Evolutionary conservation across 1,140 invertebrate species (phyloP).

Genomic region (Trichoplusia ni): DNA sequence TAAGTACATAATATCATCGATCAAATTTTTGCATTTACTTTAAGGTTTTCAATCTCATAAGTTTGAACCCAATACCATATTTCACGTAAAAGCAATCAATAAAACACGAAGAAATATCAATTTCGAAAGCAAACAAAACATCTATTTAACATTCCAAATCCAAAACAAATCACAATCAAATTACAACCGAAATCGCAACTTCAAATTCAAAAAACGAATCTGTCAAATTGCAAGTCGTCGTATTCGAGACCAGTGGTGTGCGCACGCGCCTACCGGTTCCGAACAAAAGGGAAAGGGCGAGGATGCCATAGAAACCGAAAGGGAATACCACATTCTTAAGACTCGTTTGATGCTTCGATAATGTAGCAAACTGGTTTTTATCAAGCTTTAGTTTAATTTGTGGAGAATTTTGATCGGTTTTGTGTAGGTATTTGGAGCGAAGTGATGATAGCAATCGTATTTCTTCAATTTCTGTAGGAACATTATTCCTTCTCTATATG

Average conservation of each 20-base stretch:
- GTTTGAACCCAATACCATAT: no score
- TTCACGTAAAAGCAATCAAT: no score
- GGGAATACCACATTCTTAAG: constrained; percentile 10
- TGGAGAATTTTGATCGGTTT: neutral
- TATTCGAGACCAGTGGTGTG: neutral
- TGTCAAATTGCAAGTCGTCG: neutral
- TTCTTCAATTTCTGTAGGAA: no score
- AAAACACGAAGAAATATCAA: no score
- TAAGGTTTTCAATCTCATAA: no score
- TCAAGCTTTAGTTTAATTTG: no score
- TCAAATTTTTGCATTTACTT: no score
- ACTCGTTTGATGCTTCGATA: constrained; percentile 6
- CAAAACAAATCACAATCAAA: no score
- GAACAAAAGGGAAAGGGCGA: constrained; percentile 35
- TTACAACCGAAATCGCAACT: neutral
- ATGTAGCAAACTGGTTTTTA: constrained; percentile 11
- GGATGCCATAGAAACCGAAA: constrained; percentile 33
- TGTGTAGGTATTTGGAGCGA: neutral
- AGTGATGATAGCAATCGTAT: no score
- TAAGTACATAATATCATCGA: no score
- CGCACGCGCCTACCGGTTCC: constrained; percentile 23
- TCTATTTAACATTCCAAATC: no score
- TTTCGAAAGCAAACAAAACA: neutral
- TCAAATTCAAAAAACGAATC: neutral
- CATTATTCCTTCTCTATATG: no score